A percentile compares a stretch with the other conserved stretches of the same genome.
Evolutionary conservation across 2,113 vertebrate species (phyloP).

Genomic region (Noctilio leporinus): DNA sequence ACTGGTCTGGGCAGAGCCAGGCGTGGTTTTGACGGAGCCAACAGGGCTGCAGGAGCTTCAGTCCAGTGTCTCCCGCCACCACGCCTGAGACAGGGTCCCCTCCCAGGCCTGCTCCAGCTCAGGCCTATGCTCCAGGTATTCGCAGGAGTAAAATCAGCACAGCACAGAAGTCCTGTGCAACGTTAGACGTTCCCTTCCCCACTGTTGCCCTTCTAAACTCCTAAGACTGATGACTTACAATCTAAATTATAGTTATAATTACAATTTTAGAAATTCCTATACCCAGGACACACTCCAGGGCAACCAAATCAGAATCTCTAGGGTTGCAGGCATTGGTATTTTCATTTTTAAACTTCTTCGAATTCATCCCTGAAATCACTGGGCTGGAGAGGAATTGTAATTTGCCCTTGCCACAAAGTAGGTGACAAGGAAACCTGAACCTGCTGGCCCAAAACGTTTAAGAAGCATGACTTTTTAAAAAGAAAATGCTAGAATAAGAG

Average conservation of each 20-base stretch:
- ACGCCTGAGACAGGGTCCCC: background rate
- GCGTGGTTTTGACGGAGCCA: background rate
- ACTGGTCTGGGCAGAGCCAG: background rate
- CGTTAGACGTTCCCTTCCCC: background rate
- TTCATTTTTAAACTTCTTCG: background rate
- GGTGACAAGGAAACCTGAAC: background rate
- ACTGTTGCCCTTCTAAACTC: background rate
- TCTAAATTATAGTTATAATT: background rate
- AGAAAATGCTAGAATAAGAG: background rate
- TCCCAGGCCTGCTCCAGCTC: background rate
- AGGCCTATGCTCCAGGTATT: background rate
- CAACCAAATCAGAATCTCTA: background rate
- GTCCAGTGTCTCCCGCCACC: background rate
- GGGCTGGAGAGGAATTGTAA: background rate
- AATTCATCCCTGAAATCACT: background rate
- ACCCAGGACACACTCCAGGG: background rate
- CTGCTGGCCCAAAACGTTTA: background rate
- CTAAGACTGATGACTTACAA: background rate
- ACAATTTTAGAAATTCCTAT: background rate
- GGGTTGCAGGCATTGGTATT: background rate
- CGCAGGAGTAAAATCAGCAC: background rate
- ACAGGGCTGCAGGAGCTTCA: background rate
- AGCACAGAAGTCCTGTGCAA: background rate
- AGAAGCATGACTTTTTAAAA: background rate
- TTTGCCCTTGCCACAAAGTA: background rate